A percentile compares a stretch with the other conserved stretches of the same genome.
Conservation (phyloP, 2,797 vertebrate species). For the Tokudaia tokunoshimensis region DNA sequence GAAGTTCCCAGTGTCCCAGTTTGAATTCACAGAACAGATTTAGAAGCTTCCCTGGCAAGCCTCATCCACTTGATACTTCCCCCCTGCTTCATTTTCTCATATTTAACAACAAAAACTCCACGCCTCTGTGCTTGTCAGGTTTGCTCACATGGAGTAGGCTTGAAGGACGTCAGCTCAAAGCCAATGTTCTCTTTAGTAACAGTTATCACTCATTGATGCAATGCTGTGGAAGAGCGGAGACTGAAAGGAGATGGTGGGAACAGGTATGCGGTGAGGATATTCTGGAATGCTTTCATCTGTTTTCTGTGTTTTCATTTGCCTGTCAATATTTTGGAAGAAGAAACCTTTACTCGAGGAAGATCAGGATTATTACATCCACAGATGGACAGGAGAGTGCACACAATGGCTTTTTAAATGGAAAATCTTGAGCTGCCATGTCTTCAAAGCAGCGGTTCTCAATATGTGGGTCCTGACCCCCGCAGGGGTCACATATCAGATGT, state of each 20-base stretch:
- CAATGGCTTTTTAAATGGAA: neutral
- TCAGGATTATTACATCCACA: conserved; percentile 31
- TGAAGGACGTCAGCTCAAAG: conserved; percentile 22
- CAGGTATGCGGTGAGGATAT: neutral
- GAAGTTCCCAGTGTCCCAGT: conserved; percentile 66
- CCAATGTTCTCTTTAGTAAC: neutral
- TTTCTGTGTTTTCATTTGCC: neutral
- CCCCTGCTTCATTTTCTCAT: conserved; percentile 56
- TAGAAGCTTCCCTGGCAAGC: conserved; percentile 74
- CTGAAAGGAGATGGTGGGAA: neutral
- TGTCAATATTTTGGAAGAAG: conserved; percentile 7
- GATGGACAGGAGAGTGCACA: neutral
- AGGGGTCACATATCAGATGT: neutral
- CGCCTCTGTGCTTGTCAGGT: conserved; percentile 42
- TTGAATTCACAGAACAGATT: conserved; percentile 72
- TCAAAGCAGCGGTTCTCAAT: neutral
- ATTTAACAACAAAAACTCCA: conserved; percentile 58
- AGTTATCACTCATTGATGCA: neutral
- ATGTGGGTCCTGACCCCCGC: no score
- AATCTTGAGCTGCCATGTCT: neutral
- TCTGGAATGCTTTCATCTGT: conserved; percentile 11
- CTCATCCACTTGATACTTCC: neutral
- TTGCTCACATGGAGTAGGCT: neutral
- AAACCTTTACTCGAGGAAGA: conserved; percentile 13
- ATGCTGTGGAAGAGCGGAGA: neutral